Conservation (phyloP, 2,113 vertebrate species). For the Rallus limicola region DNA sequence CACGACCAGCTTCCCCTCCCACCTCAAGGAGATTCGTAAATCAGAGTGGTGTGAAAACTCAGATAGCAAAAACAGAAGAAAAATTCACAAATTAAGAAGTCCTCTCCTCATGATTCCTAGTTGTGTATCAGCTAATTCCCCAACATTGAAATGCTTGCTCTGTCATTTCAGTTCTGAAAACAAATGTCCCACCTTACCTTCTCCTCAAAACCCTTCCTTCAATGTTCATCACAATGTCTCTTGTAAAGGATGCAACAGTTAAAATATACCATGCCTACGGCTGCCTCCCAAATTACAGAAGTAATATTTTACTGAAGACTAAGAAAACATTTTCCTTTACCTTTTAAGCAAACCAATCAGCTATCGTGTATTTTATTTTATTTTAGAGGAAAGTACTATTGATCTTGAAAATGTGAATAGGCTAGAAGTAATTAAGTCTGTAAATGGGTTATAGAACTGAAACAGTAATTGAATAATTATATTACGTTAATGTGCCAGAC, state of each 20-base stretch:
- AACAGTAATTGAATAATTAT: constrained; percentile 59
- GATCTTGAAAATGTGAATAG: constrained; percentile 49
- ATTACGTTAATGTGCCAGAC: constrained; percentile 47
- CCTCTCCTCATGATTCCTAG: fast-evolving
- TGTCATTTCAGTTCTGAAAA: background rate
- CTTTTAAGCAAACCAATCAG: background rate
- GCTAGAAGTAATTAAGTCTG: constrained; percentile 51
- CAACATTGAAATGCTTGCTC: background rate
- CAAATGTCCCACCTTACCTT: background rate
- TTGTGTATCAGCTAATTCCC: background rate
- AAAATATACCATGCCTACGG: background rate
- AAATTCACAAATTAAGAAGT: background rate
- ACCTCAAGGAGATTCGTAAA: background rate
- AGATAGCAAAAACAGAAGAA: background rate
- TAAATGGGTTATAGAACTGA: constrained; percentile 44
- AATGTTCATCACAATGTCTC: background rate
- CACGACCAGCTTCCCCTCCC: background rate
- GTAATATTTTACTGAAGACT: background rate
- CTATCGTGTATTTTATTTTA: background rate
- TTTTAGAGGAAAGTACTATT: constrained; percentile 44
- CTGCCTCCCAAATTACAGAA: background rate
- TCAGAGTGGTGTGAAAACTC: background rate
- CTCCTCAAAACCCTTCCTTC: background rate
- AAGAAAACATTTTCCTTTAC: background rate
- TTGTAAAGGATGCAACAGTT: background rate